These are phyloP conservation scores for Odontothrips loti DNA, from an alignment of 2,888 invertebrate genomes.

Conservation along the genomic window DNA sequence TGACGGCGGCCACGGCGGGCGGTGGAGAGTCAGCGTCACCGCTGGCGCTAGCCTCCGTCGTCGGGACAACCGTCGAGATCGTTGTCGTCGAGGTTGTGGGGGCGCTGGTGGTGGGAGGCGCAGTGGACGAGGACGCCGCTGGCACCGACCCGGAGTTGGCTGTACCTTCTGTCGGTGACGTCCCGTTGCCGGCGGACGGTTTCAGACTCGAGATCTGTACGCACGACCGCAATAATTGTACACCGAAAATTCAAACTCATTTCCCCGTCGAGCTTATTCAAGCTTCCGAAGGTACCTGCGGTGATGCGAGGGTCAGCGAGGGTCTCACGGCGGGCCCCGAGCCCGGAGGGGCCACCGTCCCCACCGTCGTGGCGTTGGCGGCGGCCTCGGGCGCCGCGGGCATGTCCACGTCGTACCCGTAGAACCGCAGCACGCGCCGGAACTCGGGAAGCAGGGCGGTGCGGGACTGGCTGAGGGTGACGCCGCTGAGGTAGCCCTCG, in stretches of 20 bases:
- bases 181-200: neutral
- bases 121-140: constrained; percentile 35
- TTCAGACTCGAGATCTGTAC: neutral
- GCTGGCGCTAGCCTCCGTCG: neutral
- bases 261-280: too few relatives aligned
- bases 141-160: constrained; percentile 30
- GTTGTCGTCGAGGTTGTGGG: constrained; percentile 37
- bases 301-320: too few relatives aligned
- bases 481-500: constrained; percentile 75
- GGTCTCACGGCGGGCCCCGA: too few relatives aligned
- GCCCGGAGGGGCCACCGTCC: neutral
- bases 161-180: constrained; percentile 41
- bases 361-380: constrained; percentile 29
- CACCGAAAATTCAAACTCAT: too few relatives aligned
- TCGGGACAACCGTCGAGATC: neutral
- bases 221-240: too few relatives aligned
- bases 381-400: constrained; percentile 43
- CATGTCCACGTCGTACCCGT: constrained; percentile 69
- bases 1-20: neutral
- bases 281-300: too few relatives aligned
- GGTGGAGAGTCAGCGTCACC: too few relatives aligned
- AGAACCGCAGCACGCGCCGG: constrained; percentile 67
- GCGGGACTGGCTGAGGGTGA: constrained; percentile 73
- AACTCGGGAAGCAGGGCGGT: constrained; percentile 70
- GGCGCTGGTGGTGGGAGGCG: constrained; percentile 34